A percentile compares a stretch with the other conserved stretches of the same genome.
Evolutionary conservation across 2,113 vertebrate species (phyloP).

Genomic region (Zonotrichia leucophrys): DNA sequence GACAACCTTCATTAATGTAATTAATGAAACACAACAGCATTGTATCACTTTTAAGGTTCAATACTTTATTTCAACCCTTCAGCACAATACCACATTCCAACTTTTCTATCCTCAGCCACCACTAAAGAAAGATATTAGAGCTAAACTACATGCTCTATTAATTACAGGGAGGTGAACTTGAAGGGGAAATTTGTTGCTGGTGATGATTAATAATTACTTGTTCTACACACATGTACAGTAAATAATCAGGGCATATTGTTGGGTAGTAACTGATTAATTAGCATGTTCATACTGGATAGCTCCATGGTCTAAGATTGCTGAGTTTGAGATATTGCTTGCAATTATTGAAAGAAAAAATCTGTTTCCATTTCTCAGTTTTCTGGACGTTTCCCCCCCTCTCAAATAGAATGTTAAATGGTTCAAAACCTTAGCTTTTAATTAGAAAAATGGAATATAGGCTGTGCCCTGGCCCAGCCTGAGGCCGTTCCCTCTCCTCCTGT

Average conservation of each 20-base stretch:
- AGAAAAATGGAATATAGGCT: neutral
- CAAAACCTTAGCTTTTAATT: constrained; percentile 56
- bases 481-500: neutral
- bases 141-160: constrained; percentile 63
- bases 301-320: constrained; percentile 60
- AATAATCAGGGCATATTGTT: constrained; percentile 55
- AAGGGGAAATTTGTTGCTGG: constrained; percentile 65
- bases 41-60: neutral
- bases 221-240: constrained; percentile 45
- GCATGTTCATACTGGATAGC: constrained; percentile 55
- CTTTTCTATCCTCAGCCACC: neutral
- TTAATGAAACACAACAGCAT: neutral
- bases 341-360: constrained; percentile 56
- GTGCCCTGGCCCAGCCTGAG: neutral
- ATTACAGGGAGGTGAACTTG: constrained; percentile 68
- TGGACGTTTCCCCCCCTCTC: neutral
- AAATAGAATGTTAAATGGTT: constrained; percentile 32
- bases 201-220: constrained; percentile 73
- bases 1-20: neutral
- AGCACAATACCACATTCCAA: neutral
- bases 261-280: constrained; percentile 75
- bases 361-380: constrained; percentile 45
- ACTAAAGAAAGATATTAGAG: constrained; percentile 53
- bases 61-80: neutral
- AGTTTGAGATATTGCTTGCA: constrained; percentile 69